A percentile compares a stretch with the other conserved stretches of the same genome.
Conservation (phyloP, 92 coral and sea anemone species). For the Palythoa grandiflora region DNA sequence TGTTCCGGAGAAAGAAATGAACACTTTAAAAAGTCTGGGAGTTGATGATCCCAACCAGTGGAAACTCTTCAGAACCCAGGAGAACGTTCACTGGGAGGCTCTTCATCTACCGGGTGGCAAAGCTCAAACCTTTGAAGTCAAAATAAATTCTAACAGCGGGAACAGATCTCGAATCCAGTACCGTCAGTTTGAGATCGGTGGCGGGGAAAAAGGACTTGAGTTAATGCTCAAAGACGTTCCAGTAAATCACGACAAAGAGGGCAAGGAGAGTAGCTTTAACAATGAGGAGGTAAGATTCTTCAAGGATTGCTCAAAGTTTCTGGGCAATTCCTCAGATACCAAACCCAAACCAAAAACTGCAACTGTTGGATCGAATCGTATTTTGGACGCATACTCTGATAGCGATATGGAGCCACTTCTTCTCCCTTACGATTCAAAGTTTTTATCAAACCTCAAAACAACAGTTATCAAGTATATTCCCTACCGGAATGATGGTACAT, state of each 20-base stretch:
- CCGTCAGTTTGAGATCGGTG: constrained; percentile 50
- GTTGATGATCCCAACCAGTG: constrained; percentile 51
- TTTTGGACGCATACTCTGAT: not conserved
- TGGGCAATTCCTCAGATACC: not conserved
- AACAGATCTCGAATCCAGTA: constrained; percentile 28
- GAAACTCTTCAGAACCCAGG: constrained; percentile 10
- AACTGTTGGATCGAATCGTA: not conserved
- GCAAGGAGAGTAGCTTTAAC: constrained; percentile 22
- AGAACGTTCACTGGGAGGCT: constrained; percentile 51
- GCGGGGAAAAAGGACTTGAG: constrained; percentile 44
- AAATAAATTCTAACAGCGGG: constrained; percentile 36
- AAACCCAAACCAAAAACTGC: not conserved
- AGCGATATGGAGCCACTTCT: constrained; percentile 7
- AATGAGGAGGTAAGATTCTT: constrained; percentile 40
- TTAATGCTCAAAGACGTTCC: constrained; percentile 61
- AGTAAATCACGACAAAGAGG: constrained; percentile 9
- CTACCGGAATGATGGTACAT: constrained; percentile 4
- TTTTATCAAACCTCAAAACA: constrained; percentile 17
- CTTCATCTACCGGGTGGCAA: constrained; percentile 55
- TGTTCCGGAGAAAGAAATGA: constrained; percentile 60
- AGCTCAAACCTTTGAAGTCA: constrained; percentile 50
- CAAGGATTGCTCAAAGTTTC: constrained; percentile 46
- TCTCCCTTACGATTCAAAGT: constrained; percentile 25
- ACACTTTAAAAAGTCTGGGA: constrained; percentile 44
- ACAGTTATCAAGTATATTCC: constrained; percentile 28